Percentiles rank a stretch among this genome's conserved stretches.
Evolutionary conservation across 2,113 vertebrate species (phyloP).

Genomic region (Anolis sagrei): DNA sequence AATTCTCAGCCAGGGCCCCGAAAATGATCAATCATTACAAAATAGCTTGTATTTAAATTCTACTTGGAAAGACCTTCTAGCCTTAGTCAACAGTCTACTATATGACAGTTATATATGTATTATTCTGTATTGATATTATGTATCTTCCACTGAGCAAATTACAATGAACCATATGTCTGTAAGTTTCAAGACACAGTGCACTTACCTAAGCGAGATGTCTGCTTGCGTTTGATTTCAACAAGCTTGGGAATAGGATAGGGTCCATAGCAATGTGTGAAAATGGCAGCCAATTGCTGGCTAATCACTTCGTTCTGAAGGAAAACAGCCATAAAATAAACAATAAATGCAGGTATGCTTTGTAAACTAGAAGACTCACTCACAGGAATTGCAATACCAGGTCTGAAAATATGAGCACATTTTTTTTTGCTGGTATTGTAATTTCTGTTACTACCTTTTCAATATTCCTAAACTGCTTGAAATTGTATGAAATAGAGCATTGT

Average conservation of each 20-base stretch:
- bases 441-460: background rate
- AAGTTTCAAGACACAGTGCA: background rate
- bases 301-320: conserved; percentile 92
- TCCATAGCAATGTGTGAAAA: conserved; percentile 97
- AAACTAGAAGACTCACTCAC: rapidly evolving
- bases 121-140: background rate
- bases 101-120: too few relatives aligned
- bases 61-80: background rate
- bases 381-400: background rate
- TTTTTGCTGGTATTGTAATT: background rate
- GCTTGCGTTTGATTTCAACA: conserved; percentile 95
- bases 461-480: background rate
- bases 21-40: too few relatives aligned
- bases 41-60: background rate
- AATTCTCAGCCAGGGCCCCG: too few relatives aligned
- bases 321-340: conserved; percentile 40
- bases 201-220: conserved; percentile 92
- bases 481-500: too few relatives aligned
- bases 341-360: background rate
- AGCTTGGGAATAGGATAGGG: conserved; percentile 98
- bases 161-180: background rate
- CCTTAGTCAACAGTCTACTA: background rate
- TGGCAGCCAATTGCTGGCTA: conserved; percentile 94
- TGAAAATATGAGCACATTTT: background rate
- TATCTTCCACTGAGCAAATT: background rate